Evolutionary conservation across 1,140 invertebrate genomes (phyloP), one percentile per base, ranked within the genome.

Genomic region (Hypsibius dujardini): DNA sequence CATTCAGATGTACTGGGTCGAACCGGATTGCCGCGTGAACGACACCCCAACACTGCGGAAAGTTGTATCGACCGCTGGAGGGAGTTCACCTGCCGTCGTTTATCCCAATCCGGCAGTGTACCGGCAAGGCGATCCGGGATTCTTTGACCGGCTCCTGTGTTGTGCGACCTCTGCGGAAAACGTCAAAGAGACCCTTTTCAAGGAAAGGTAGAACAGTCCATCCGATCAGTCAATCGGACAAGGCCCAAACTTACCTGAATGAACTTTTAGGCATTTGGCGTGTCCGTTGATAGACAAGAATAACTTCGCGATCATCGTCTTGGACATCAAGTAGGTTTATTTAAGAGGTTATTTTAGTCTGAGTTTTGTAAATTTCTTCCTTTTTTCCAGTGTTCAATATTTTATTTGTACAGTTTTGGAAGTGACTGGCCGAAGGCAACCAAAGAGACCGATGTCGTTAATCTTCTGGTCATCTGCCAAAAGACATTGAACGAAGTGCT

Each of bases 401-500:
- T 28, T 28, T 28, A 28, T 12, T 42, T 12, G 0, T 67, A 42
- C 7, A 67, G 62, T 12, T 67, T 67, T 45, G 62, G 62, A 15
- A 3, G 42, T 7, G 42, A 12, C 12, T 67, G 62, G 62, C 42
- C 42, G 42, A 42, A 67, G 12, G 62, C 12, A 42, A 42, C 12
- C 7, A 42, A 7, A 42, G 62, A 67, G 12, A 67, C 12, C 12
- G 12, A 15, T 3, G 12, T 67, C 3, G 12, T 12, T 3, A 67
- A 67, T 67, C 42, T 67, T 12, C 62, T 67, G 62, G 62, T 42
- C 12, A 42, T 67, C 45, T 67, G 12, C 3, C 62, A 67, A 42
- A 12, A 67, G 45, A 67, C 28, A 28, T 28, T 28, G 28, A 28
- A 28, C 28, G 28, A 28, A 28, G 28, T 28, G 28, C 28, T 28